phyloP scores from a whole-genome alignment of 2,113 vertebrate genomes.

The Peucedramus taeniatus region DNA sequence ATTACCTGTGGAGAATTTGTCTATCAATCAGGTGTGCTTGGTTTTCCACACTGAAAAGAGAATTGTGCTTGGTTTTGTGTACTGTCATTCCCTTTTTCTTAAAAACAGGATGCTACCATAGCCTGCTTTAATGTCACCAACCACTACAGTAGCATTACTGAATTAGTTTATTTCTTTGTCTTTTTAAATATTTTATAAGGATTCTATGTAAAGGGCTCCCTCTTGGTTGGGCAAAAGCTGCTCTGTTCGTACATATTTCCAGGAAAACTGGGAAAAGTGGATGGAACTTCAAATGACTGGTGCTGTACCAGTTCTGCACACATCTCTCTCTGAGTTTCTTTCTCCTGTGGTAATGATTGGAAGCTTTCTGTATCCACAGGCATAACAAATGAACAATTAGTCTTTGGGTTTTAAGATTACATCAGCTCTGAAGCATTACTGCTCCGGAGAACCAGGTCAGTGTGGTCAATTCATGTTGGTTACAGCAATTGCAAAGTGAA shows the following conservation, averaged over 20 bases:
- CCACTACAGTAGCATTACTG: neutral
- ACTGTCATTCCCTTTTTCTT: neutral
- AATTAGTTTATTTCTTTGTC: neutral
- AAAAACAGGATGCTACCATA: neutral
- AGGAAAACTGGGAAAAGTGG: neutral
- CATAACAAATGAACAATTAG: slow-evolving; percentile 6
- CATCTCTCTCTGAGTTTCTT: neutral
- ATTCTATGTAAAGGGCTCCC: neutral
- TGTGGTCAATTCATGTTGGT: neutral
- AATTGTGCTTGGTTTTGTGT: neutral
- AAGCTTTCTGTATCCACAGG: neutral
- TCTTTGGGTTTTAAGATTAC: neutral
- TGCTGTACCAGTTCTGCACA: neutral
- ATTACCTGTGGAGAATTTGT: neutral
- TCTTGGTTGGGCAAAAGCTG: neutral
- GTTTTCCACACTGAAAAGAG: neutral
- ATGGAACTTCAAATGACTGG: neutral
- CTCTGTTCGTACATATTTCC: neutral
- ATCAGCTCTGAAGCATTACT: neutral
- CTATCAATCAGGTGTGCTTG: neutral
- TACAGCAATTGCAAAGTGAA: neutral
- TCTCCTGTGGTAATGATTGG: neutral
- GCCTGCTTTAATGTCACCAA: neutral
- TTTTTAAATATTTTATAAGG: neutral
- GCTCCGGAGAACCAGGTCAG: neutral